Conservation (phyloP, 2,797 vertebrate genomes). For the Potorous gilbertii region DNA sequence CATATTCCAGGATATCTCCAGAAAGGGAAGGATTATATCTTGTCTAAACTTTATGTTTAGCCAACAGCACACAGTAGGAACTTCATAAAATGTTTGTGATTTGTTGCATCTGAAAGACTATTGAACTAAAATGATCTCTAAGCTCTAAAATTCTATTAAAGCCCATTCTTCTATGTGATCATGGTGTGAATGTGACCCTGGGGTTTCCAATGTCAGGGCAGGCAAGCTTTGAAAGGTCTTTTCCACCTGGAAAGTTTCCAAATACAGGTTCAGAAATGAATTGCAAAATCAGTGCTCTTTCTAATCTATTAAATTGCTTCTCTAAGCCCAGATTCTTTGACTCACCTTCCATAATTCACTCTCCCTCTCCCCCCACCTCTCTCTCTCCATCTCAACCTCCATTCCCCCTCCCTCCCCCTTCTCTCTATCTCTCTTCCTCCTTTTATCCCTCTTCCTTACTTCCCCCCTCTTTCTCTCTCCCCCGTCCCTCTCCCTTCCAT, state of each 20-base stretch:
- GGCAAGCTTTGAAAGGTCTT: slow-evolving; percentile 57
- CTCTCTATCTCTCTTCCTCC: not conserved
- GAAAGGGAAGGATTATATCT: not conserved
- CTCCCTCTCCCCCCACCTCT: too few relatives aligned
- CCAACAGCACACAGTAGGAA: not conserved
- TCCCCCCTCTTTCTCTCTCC: not conserved
- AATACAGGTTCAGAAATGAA: not conserved
- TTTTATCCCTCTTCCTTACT: not conserved
- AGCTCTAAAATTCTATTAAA: not conserved
- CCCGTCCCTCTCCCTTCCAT: not conserved
- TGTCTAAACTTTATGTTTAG: not conserved
- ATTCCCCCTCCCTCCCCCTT: not conserved
- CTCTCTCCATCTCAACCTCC: not conserved
- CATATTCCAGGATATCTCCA: not conserved
- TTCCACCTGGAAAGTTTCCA: slow-evolving; percentile 7
- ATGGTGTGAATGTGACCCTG: not conserved
- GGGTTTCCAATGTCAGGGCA: not conserved
- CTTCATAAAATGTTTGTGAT: not conserved
- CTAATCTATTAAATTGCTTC: not conserved
- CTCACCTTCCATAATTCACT: not conserved
- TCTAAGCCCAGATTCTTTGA: not conserved
- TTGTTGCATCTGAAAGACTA: not conserved
- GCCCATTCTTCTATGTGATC: not conserved
- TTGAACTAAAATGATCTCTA: not conserved
- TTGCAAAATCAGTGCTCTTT: not conserved